Evolutionary conservation across 2,113 vertebrate species (phyloP).

Genomic region (Grammomys dolichurus): DNA sequence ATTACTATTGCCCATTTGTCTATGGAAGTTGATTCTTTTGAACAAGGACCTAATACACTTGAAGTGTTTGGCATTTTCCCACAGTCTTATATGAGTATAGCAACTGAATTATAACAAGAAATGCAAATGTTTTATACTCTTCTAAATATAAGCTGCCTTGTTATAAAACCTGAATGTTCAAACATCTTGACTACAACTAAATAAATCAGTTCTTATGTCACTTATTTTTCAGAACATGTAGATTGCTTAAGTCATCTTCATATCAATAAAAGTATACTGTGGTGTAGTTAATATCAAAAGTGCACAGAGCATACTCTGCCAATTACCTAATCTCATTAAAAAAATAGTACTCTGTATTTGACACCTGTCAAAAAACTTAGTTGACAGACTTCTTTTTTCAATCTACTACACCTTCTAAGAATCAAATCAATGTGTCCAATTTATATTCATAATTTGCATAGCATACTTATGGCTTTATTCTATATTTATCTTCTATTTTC

Average conservation of each 20-base stretch:
- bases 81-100: background rate
- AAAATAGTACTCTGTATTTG: constrained; percentile 72
- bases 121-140: background rate
- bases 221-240: constrained; percentile 41
- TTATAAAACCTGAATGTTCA: constrained; percentile 15
- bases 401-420: constrained; percentile 74
- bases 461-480: constrained; percentile 73
- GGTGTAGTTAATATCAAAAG: constrained; percentile 49
- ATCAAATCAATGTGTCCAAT: constrained; percentile 83
- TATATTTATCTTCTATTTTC: constrained; percentile 80
- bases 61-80: background rate
- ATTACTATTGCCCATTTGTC: background rate
- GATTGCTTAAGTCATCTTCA: constrained; percentile 34
- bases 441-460: constrained; percentile 84
- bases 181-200: background rate
- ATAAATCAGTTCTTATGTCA: constrained; percentile 19
- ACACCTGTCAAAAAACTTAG: constrained; percentile 81
- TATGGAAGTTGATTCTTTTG: background rate
- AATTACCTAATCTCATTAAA: constrained; percentile 73
- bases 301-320: constrained; percentile 52
- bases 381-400: constrained; percentile 76
- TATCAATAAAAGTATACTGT: constrained; percentile 48
- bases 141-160: background rate
- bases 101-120: background rate
- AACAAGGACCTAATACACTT: background rate